Conservation (phyloP, 2,113 vertebrate species). For the Chloropsis cyanopogon region DNA sequence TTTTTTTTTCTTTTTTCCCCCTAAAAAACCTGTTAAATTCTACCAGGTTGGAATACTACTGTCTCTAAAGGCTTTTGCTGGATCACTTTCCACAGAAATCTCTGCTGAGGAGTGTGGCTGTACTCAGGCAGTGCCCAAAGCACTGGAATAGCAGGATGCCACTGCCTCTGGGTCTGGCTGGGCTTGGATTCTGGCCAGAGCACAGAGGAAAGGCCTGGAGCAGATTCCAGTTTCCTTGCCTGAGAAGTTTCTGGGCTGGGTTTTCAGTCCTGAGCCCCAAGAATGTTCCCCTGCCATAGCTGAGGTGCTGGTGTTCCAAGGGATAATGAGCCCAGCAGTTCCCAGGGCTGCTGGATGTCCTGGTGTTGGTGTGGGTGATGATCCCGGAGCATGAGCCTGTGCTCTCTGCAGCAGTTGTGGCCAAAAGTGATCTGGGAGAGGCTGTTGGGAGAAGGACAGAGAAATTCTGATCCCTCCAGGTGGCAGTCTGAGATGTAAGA, state of each 20-base stretch:
- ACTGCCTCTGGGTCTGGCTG: not conserved
- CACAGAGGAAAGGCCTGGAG: not conserved
- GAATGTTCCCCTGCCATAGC: not conserved
- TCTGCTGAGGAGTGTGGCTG: not conserved
- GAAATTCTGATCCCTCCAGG: not conserved
- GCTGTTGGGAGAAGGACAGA: not conserved
- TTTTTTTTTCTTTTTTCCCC: accelerated
- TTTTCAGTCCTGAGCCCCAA: not conserved
- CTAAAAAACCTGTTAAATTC: not conserved
- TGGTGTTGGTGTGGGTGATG: not conserved
- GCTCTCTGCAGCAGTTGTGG: not conserved
- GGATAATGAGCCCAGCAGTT: not conserved
- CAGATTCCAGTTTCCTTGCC: not conserved
- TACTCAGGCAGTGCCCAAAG: not conserved
- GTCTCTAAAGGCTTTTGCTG: slow-evolving; percentile 25
- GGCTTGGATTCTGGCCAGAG: not conserved
- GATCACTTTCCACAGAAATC: not conserved
- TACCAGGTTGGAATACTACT: slow-evolving; percentile 64
- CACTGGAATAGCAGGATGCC: not conserved
- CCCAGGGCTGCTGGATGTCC: not conserved
- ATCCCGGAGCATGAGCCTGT: not conserved
- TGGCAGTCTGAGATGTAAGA: not conserved
- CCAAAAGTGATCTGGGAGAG: not conserved
- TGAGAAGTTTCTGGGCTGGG: not conserved
- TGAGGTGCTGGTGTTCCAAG: not conserved